Percentiles rank a stretch among this genome's conserved stretches.
These are phyloP conservation scores for Cherax quadricarinatus DNA, from an alignment of 1,140 invertebrate species.

Conservation along the genomic window DNA sequence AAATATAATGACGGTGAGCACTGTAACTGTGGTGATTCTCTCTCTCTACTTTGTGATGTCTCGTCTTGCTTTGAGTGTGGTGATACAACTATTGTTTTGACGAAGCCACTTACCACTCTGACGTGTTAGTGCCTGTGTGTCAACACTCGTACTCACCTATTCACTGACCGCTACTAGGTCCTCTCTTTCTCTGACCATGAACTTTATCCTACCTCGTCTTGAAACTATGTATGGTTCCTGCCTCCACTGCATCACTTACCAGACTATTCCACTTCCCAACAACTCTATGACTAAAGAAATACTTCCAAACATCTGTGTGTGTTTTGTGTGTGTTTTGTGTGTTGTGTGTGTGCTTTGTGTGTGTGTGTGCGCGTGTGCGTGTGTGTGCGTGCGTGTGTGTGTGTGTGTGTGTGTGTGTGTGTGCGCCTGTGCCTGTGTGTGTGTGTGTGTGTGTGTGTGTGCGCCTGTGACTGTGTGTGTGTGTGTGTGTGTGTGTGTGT, in stretches of 20 bases:
- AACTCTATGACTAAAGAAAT: too few species aligned
- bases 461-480: background rate
- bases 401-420: background rate
- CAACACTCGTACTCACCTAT: background rate
- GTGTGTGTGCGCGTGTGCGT: too few species aligned
- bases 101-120: background rate
- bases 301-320: too few species aligned
- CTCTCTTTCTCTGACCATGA: background rate
- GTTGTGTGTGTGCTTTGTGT: too few species aligned
- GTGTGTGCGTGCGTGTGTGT: background rate
- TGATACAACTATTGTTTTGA: background rate
- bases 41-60: too few species aligned
- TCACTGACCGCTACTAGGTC: too few species aligned
- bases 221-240: background rate
- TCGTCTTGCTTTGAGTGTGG: background rate
- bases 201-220: background rate
- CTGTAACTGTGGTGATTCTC: background rate
- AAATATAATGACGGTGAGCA: too few species aligned
- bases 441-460: too few species aligned
- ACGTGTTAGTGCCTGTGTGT: background rate
- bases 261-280: too few species aligned
- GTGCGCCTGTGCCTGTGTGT: too few species aligned
- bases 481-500: constrained; percentile 25
- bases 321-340: too few species aligned
- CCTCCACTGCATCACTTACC: too few species aligned